These are phyloP conservation scores for Desmophyllum pertusum DNA, from an alignment of 92 coral and sea anemone genomes.

Conservation along the genomic window DNA sequence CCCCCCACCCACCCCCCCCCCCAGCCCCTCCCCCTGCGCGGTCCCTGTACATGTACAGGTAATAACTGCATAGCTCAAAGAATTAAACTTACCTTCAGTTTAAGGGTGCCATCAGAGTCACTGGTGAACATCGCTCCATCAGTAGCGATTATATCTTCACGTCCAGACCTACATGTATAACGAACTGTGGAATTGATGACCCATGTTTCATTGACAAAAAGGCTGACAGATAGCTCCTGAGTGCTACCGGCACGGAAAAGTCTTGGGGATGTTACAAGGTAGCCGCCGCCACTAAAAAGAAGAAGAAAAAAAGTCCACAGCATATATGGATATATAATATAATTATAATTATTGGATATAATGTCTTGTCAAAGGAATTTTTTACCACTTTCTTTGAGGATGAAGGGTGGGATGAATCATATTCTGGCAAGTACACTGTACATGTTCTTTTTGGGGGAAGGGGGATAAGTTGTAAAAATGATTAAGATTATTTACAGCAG, in stretches of 20 bases:
- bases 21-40: too few species aligned
- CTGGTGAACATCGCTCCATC: conserved; percentile 41
- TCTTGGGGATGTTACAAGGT: conserved; percentile 71
- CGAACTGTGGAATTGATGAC: conserved; percentile 45
- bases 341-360: too few species aligned
- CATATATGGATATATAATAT: too few species aligned
- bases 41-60: neutral
- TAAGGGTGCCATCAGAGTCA: conserved; percentile 42
- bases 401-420: too few species aligned
- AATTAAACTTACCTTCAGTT: conserved; percentile 38
- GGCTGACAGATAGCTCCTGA: conserved; percentile 58
- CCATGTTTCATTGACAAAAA: conserved; percentile 53
- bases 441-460: too few species aligned
- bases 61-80: neutral
- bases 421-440: too few species aligned
- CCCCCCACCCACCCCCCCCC: too few species aligned
- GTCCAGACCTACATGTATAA: neutral
- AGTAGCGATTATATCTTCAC: conserved; percentile 1
- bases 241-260: conserved; percentile 68
- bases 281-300: conserved; percentile 55
- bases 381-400: too few species aligned
- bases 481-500: too few species aligned
- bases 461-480: too few species aligned
- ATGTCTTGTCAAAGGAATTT: too few species aligned
- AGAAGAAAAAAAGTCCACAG: too few species aligned